Base-by-base conservation (phyloP, 2,797 vertebrate genomes). In the Astyanax mexicanus region DNA sequence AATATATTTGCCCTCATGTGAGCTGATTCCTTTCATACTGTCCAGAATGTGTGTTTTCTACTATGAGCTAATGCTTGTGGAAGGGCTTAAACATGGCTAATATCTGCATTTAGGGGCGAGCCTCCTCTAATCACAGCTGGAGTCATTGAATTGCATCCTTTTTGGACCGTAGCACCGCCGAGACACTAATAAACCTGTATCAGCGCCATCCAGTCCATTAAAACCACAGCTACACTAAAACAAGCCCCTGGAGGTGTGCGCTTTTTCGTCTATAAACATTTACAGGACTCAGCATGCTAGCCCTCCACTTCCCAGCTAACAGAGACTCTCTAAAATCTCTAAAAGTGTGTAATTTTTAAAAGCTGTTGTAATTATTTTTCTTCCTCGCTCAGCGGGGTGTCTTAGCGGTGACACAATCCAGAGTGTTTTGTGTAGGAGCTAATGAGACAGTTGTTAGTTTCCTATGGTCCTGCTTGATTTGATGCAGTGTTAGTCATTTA, bases 221-320 rank as follows among this genome's bases (percentile, higher is more conserved):
- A 58, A 67, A 72, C 8, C 23, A 29, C 21, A 19, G 29, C 60
- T 42, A 29, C 6, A 40, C 68, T 57, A 45, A 55, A 42, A 71
- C 58, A 47, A 55, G 38, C 51, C 61, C 21, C 35, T 40, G 44
- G 25, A 51, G 61, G 35, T 42, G 12, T 29, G 45, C 21, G 38
- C 60, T 58, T 62, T 61, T 47, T 57, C 3, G 12, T 54, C 52
- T 58, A 72, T 78, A 78, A 78, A 72, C 61, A 55, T 78, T 78
- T 78, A 78, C 69, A 72, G 62, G 60, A 42, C 60, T 72, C 74
- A 42, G 67, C 75, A 65, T 47, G 60, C 75, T 65, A 57, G 23
- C 57, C 69, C 9, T 66, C 9, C 21, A 35, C 68, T 47, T 47
- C 60, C 51, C 32, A 11, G 52, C 69, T 51, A 52, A 67, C 61